These are phyloP conservation scores for Danio jaintianensis DNA, from an alignment of 2,797 vertebrate genomes.

Conservation along the genomic window DNA sequence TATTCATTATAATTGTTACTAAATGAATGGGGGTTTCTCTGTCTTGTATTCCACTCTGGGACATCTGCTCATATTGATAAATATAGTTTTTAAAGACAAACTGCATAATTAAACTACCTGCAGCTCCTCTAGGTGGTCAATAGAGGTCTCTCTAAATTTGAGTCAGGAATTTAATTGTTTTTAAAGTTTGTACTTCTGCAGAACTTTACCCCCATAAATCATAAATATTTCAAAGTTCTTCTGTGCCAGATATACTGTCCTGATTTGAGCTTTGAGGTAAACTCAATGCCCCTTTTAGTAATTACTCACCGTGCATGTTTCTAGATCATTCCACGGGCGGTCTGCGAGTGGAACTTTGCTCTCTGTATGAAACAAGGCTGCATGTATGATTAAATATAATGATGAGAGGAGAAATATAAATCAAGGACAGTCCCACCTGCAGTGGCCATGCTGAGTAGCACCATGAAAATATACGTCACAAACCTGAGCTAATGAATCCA, in stretches of 20 bases:
- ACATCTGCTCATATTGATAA: too few species aligned
- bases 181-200: neutral
- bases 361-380: constrained; percentile 15
- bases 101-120: neutral
- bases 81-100: neutral
- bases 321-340: constrained; percentile 34
- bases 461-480: constrained; percentile 9
- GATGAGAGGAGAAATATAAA: constrained; percentile 25
- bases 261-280: constrained; percentile 6
- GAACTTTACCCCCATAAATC: neutral
- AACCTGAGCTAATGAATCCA: constrained; percentile 28
- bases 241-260: neutral
- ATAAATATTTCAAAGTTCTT: neutral
- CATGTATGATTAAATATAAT: constrained; percentile 3
- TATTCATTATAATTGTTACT: too few species aligned
- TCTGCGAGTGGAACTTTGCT: constrained; percentile 28
- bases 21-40: too few species aligned
- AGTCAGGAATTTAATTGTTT: neutral
- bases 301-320: constrained; percentile 44
- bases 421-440: constrained; percentile 34
- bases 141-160: constrained; percentile 11
- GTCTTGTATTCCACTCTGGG: too few species aligned
- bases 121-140: constrained; percentile 4
- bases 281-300: constrained; percentile 7
- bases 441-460: constrained; percentile 27